A percentile compares a stretch with the other conserved stretches of the same genome.
These are phyloP conservation scores for Dicaeum eximium DNA, from an alignment of 2,113 vertebrate species.

Conservation along the genomic window DNA sequence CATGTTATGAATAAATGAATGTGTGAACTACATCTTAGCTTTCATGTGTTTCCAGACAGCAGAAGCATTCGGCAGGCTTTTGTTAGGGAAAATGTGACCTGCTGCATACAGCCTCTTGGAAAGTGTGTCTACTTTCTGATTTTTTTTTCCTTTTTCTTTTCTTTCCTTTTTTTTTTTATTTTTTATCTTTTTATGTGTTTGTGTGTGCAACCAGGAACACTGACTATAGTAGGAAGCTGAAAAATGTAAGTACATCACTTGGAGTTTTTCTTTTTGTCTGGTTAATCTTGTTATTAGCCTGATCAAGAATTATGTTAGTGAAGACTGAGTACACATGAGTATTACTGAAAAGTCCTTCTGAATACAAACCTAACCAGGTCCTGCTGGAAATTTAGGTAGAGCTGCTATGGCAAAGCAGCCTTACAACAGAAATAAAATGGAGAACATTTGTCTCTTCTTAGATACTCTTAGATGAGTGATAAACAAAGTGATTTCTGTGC, in stretches of 20 bases:
- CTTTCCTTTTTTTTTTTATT: background rate
- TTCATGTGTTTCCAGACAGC: slow-evolving; percentile 27
- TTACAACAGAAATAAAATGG: background rate
- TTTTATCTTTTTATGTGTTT: background rate
- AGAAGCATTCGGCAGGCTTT: slow-evolving; percentile 3
- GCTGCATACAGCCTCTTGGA: slow-evolving; percentile 1
- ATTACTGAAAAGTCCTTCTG: background rate
- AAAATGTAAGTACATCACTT: slow-evolving; percentile 89
- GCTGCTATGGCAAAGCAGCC: background rate
- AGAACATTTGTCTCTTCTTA: background rate
- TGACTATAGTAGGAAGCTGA: slow-evolving; percentile 88
- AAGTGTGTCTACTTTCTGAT: slow-evolving; percentile 56
- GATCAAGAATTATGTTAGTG: background rate
- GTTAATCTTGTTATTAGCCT: background rate
- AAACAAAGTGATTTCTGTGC: background rate
- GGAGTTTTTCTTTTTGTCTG: background rate
- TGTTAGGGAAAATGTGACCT: slow-evolving; percentile 18
- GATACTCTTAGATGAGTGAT: background rate
- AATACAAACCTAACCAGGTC: background rate
- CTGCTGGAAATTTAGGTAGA: background rate
- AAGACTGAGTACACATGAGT: background rate
- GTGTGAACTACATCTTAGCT: slow-evolving; percentile 27
- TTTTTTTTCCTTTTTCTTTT: background rate
- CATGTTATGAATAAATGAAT: slow-evolving; percentile 32
- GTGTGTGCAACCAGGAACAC: slow-evolving; percentile 71